Evolutionary conservation across 2,113 vertebrate genomes (phyloP).

Genomic region (Onychostruthus taczanowskii): DNA sequence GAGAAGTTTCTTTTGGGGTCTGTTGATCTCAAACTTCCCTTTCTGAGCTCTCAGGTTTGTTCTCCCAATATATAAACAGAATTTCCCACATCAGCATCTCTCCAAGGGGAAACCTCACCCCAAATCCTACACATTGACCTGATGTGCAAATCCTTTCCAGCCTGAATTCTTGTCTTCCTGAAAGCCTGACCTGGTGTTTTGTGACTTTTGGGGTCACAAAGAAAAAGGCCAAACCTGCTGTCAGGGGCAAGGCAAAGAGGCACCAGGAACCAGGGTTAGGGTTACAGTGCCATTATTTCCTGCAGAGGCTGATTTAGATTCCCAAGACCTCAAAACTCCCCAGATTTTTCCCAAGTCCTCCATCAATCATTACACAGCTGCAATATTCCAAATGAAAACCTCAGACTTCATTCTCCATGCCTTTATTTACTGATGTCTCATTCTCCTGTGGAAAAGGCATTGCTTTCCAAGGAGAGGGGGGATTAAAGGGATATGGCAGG

Average conservation of each 20-base stretch:
- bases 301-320: background rate
- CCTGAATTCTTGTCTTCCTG: background rate
- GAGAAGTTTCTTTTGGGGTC: background rate
- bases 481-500: background rate
- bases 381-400: background rate
- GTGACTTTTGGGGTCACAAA: background rate
- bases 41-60: background rate
- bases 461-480: background rate
- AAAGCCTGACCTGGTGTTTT: background rate
- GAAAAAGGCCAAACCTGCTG: background rate
- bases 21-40: background rate
- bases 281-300: background rate
- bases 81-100: background rate
- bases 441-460: background rate
- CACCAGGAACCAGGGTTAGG: background rate
- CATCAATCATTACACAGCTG: background rate
- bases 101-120: background rate
- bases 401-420: background rate
- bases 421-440: background rate
- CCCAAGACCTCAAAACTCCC: background rate
- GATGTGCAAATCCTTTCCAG: background rate
- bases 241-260: background rate
- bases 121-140: rapidly evolving
- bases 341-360: background rate
- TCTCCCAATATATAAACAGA: background rate